These are phyloP conservation scores for Coronaproctus castanopsis DNA, from an alignment of 2,888 invertebrate genomes.

Conservation along the genomic window DNA sequence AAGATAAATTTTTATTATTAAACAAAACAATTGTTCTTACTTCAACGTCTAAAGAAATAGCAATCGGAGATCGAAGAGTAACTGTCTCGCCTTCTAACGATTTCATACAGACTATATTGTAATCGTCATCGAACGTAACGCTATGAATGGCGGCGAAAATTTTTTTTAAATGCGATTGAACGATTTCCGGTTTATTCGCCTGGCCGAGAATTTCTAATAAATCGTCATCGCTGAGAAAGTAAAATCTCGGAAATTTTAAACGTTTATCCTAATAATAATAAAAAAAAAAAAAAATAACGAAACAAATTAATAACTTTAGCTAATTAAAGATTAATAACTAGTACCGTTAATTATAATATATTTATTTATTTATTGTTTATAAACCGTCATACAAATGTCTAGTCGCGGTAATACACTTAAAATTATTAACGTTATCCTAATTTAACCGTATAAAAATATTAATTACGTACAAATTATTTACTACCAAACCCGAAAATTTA, in stretches of 20 bases:
- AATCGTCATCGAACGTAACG: conserved; percentile 44
- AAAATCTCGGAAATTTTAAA: conserved; percentile 79
- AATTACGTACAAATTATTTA: too few relatives aligned
- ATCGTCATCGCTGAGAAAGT: conserved; percentile 95
- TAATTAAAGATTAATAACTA: too few relatives aligned
- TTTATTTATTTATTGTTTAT: too few relatives aligned
- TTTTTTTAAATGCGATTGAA: conserved; percentile 88
- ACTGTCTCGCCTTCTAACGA: conserved; percentile 57
- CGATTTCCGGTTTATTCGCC: conserved; percentile 66
- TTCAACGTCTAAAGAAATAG: conserved; percentile 56
- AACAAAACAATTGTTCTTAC: too few relatives aligned
- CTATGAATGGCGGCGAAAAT: conserved; percentile 75
- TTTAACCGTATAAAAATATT: too few relatives aligned
- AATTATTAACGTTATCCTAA: too few relatives aligned
- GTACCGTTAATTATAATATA: too few relatives aligned
- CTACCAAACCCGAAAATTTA: too few relatives aligned
- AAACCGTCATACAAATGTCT: too few relatives aligned
- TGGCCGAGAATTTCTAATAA: conserved; percentile 86
- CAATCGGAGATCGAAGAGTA: conserved; percentile 41
- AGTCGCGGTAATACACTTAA: too few relatives aligned
- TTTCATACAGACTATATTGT: conserved; percentile 44
- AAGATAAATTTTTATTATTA: too few relatives aligned
- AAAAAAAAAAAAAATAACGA: conserved; percentile 1
- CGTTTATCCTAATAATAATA: conserved; percentile 57
- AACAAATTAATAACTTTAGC: too few relatives aligned